Evolutionary conservation across 2,797 vertebrate species (phyloP), one percentile per base, ranked within the genome.

Genomic region (Calcarius lapponicus): DNA sequence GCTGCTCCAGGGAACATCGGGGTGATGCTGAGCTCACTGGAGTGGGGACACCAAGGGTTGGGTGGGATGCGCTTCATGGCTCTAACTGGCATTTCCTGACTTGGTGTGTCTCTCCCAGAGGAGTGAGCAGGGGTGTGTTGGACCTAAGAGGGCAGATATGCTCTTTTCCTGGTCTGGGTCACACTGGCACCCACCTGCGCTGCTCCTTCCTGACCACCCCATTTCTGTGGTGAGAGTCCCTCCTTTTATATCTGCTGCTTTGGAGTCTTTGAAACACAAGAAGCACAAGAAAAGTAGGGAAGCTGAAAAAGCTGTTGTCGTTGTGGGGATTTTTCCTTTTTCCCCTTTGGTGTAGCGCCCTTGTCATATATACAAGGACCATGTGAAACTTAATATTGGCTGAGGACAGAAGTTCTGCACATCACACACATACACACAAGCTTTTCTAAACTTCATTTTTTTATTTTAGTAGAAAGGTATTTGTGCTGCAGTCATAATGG

Each of bases 261-360:
- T 31, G 45, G 45, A 66, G 26, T 48, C 56, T 72, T 40, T 60
- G 76, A 75, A 66, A 45, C 6, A 19, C 13, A 60, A 18, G 2
- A 11, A 90, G 29, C n/a, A 65, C 43, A 61, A 40, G 29, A 62
- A 45, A 71, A 42, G 31, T 12, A 73, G 40, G 16, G 40, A 79
- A 53, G 45, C 22, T 67, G 31, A 5, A 16, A 48, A 31, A 51
- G 32, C 29, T 64, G 9, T 32, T 76, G 38, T 36, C 69, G 34
- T 43, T 42, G 26, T 67, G 20, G 48, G 22, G 2, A 1, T 0
- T 29, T 17, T 36, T 1, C 3, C 6, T 17, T 21, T 17, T 18
- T 6, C 2, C 1, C 6, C 3, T 32, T 74, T 31, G 9, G 18
- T 38, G 29, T 11, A 31, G 5, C n/a, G 15, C 19, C 17, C 79